phyloP scores from a whole-genome alignment of 2,797 vertebrate species.

The Nothura maculosa region DNA sequence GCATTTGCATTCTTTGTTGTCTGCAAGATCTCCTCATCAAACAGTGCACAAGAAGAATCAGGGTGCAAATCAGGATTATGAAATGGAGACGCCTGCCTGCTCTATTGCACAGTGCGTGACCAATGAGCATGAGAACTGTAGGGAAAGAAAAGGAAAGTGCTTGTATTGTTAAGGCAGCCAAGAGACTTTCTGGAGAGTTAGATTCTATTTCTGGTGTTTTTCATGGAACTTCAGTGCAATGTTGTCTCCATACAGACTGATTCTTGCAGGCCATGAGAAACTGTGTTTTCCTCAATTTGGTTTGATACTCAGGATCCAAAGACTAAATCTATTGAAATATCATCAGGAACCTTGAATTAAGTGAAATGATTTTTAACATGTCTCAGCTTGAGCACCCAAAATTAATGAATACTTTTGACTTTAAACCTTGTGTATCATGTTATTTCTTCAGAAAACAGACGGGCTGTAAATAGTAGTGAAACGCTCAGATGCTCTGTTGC shows the following conservation, averaged over 20 bases:
- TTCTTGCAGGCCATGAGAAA: background rate
- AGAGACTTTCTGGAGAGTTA: background rate
- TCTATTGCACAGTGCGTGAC: background rate
- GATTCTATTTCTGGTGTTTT: background rate
- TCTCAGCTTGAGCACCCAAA: background rate
- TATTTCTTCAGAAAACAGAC: background rate
- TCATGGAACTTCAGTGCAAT: background rate
- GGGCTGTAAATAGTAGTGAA: background rate
- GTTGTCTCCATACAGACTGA: background rate
- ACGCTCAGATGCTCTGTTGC: background rate
- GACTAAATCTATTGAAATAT: background rate
- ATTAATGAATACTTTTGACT: background rate
- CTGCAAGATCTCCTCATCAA: background rate
- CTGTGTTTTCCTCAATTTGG: accelerated
- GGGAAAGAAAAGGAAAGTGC: background rate
- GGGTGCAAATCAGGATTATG: background rate
- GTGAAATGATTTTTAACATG: background rate
- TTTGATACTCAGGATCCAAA: background rate
- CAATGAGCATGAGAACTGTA: background rate
- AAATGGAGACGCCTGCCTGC: background rate
- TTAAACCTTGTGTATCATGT: accelerated
- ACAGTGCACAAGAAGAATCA: background rate
- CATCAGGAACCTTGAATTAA: background rate
- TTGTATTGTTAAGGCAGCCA: background rate
- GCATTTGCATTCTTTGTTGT: background rate